Conservation (phyloP, 2,888 invertebrate species). For the Rhimphoctona megacephalus region DNA sequence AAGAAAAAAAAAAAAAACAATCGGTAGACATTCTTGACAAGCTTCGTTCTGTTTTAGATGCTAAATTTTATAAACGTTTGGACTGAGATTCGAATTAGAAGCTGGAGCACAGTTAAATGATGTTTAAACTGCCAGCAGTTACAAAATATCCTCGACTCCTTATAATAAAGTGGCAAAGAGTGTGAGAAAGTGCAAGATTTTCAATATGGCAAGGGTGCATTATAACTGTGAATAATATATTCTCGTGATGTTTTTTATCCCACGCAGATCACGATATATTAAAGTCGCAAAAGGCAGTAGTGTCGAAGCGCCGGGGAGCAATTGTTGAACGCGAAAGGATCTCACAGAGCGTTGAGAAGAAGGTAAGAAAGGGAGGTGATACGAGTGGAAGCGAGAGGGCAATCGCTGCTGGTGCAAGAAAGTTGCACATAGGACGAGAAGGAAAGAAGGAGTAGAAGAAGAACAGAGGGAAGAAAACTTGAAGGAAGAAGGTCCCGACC, state of each 20-base stretch:
- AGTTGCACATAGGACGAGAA: conserved; percentile 41
- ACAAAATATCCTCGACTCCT: not conserved
- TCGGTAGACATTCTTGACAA: too few relatives aligned
- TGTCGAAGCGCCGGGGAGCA: conserved; percentile 83
- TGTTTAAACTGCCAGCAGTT: too few relatives aligned
- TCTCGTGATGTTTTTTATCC: conserved; percentile 2
- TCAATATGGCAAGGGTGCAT: not conserved
- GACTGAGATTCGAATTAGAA: too few relatives aligned
- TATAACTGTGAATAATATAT: not conserved
- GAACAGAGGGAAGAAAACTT: conserved; percentile 78
- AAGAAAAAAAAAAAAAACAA: too few relatives aligned
- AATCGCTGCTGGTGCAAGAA: conserved; percentile 75
- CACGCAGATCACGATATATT: conserved; percentile 30
- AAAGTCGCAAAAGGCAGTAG: conserved; percentile 39
- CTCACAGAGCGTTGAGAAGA: conserved; percentile 69
- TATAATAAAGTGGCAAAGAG: not conserved
- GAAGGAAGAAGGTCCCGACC: conserved; percentile 82
- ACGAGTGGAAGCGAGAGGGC: conserved; percentile 36
- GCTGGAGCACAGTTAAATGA: too few relatives aligned
- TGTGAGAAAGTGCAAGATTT: conserved; percentile 8
- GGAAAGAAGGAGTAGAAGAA: conserved; percentile 69
- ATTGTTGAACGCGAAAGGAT: conserved; percentile 83
- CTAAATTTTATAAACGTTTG: too few relatives aligned
- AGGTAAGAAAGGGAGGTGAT: conserved; percentile 59
- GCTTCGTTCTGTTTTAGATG: too few relatives aligned